A percentile compares a stretch with the other conserved stretches of the same genome.
phyloP scores from a whole-genome alignment of 2,113 vertebrate species.

The Aramus guarauna region DNA sequence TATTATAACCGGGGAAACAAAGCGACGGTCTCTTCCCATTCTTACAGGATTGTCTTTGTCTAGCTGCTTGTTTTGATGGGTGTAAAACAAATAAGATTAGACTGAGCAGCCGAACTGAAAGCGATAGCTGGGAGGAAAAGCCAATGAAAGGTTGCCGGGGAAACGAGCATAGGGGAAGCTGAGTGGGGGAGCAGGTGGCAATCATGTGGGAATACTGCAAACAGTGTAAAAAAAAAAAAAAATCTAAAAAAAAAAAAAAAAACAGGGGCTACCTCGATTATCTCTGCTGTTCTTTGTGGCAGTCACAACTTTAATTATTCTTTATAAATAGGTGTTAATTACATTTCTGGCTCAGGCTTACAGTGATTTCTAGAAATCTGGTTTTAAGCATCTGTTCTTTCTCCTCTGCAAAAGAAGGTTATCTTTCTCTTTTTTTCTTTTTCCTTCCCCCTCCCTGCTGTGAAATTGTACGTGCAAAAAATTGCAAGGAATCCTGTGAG shows the following conservation, averaged over 20 bases:
- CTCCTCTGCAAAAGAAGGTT: conserved; percentile 64
- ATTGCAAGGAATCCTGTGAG: conserved; percentile 74
- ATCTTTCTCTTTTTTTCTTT: conserved; percentile 19
- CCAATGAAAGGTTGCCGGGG: conserved; percentile 88
- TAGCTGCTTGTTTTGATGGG: conserved; percentile 88
- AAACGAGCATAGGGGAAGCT: conserved; percentile 86
- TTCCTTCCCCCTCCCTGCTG: conserved; percentile 58
- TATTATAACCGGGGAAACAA: conserved; percentile 72
- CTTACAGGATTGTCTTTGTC: conserved; percentile 86
- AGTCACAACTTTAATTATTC: conserved; percentile 87
- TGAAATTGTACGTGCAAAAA: conserved; percentile 75
- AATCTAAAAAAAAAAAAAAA: conserved; percentile 22
- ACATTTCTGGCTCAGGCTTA: conserved; percentile 80
- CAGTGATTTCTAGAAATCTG: conserved; percentile 79
- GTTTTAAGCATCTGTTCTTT: conserved; percentile 82
- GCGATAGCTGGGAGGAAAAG: conserved; percentile 88
- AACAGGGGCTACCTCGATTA: conserved; percentile 76
- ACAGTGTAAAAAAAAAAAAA: conserved; percentile 72
- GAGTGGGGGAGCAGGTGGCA: conserved; percentile 88
- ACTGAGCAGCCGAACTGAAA: conserved; percentile 88
- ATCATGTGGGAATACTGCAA: conserved; percentile 87
- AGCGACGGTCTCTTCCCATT: conserved; percentile 79
- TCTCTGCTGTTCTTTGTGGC: conserved; percentile 82
- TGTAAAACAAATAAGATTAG: conserved; percentile 91
- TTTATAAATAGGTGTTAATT: conserved; percentile 87